Evolutionary conservation across 2,113 vertebrate species (phyloP).

Genomic region (Ceratotherium simum): DNA sequence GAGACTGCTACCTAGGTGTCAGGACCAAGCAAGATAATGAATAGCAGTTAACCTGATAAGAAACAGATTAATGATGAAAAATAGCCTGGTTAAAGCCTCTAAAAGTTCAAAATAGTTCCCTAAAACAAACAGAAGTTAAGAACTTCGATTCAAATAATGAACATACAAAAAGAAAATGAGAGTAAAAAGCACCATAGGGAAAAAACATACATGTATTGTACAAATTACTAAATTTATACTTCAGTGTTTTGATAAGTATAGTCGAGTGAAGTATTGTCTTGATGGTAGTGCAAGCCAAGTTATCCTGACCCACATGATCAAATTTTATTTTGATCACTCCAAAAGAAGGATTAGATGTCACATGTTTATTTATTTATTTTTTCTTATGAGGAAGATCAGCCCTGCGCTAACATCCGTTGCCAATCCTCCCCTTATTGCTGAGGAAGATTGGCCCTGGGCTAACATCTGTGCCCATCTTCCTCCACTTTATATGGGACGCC

Average conservation of each 20-base stretch:
- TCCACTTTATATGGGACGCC: too few relatives aligned
- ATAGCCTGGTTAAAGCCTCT: neutral
- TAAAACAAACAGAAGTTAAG: constrained; percentile 12
- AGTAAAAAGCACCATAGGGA: neutral
- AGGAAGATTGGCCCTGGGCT: too few relatives aligned
- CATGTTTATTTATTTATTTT: neutral
- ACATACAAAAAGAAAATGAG: neutral
- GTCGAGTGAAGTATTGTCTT: neutral
- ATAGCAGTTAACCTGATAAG: neutral
- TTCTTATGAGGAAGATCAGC: too few relatives aligned
- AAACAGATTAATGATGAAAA: constrained; percentile 16
- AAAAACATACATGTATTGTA: neutral
- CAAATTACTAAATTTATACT: constrained; percentile 41
- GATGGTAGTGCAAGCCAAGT: neutral
- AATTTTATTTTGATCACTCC: constrained; percentile 8
- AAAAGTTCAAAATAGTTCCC: neutral
- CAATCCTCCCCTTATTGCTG: too few relatives aligned
- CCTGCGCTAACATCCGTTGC: too few relatives aligned
- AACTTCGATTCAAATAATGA: constrained; percentile 33
- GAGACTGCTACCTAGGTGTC: neutral
- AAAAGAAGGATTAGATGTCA: neutral
- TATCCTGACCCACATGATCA: neutral
- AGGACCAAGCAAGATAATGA: neutral
- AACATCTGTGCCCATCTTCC: too few relatives aligned
- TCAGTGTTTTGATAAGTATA: neutral